Percentiles rank a stretch among this genome's conserved stretches.
Evolutionary conservation across 2,888 invertebrate genomes (phyloP).

Genomic region (Trilocha varians): DNA sequence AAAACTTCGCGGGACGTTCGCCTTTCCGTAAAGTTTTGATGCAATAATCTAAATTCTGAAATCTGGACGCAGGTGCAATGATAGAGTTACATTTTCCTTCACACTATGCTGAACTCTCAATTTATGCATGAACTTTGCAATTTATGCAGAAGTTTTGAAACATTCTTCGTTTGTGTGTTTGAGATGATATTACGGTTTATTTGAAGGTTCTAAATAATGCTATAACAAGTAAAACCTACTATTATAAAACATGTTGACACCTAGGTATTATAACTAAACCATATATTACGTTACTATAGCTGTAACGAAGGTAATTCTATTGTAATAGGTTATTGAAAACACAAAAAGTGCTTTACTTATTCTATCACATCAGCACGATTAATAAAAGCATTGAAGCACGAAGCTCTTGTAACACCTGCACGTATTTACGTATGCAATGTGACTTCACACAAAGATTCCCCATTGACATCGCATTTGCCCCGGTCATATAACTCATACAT

Average conservation of each 20-base stretch:
- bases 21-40: constrained; percentile 37
- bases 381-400: background rate
- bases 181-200: too few relatives aligned
- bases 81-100: constrained; percentile 38
- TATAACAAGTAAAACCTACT: too few relatives aligned
- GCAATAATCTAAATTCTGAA: constrained; percentile 58
- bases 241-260: too few relatives aligned
- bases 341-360: too few relatives aligned
- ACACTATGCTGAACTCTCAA: constrained; percentile 36
- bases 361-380: background rate
- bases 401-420: constrained; percentile 5
- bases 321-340: too few relatives aligned
- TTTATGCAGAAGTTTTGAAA: constrained; percentile 18
- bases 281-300: too few relatives aligned
- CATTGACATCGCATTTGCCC: background rate
- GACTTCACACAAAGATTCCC: constrained; percentile 1
- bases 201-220: too few relatives aligned
- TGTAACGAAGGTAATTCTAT: too few relatives aligned
- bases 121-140: constrained; percentile 43
- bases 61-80: constrained; percentile 46
- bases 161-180: background rate
- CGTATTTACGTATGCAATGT: constrained; percentile 6
- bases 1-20: constrained; percentile 44
- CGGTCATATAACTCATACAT: constrained; percentile 12
- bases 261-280: too few relatives aligned